Base-by-base conservation (phyloP, 2,113 vertebrate species). In the Amphiprion ocellaris region DNA sequence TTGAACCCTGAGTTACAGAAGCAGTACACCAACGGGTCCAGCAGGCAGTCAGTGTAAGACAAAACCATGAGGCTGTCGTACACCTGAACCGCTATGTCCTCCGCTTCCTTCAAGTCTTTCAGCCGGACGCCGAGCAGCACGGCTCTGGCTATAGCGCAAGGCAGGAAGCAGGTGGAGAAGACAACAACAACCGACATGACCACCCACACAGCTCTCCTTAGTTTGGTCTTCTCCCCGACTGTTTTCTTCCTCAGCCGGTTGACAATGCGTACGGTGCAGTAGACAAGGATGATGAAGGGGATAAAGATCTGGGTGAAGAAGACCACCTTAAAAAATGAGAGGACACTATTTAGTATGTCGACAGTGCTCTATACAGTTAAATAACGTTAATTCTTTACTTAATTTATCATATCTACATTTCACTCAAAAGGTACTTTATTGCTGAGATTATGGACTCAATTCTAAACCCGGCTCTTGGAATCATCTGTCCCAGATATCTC, bases 11-110 rank as follows among this genome's bases (percentile, higher is more conserved):
- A 89, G 52, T 93, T 95, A 46, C 95, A 96, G 73, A 97, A 94
- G 53, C 95, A 96, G 70, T 96, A 94, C 0, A 94, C 82, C n/a
- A 95, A 74, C 0, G 92, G 96, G 67, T 97, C 95, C 67, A 96
- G 82, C 74, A 95, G 74, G 62, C 95, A 95, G 86, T 96, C 96
- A 41, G 92, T 76, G 79, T 95, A 95, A 9, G 92, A 96, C 77
- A 96, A 79, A 6, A 94, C 92, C 89, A 96, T 64, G 62, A 95
- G 94, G 44, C 91, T 26, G 5, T 95, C 94, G 8, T 95, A 95
- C 52, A 94, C 87, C 54, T 86, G 62, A 0, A 90, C 90, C 6
- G 74, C 85, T 0, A 87, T 33, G 0, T 86, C 10, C 54, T 96
- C 95, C 0, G 46, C 4, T 0, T 24, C 47, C 14, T 62, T 5